These are phyloP conservation scores for Diphyllodes magnificus DNA, from an alignment of 2,113 vertebrate species.

Conservation along the genomic window DNA sequence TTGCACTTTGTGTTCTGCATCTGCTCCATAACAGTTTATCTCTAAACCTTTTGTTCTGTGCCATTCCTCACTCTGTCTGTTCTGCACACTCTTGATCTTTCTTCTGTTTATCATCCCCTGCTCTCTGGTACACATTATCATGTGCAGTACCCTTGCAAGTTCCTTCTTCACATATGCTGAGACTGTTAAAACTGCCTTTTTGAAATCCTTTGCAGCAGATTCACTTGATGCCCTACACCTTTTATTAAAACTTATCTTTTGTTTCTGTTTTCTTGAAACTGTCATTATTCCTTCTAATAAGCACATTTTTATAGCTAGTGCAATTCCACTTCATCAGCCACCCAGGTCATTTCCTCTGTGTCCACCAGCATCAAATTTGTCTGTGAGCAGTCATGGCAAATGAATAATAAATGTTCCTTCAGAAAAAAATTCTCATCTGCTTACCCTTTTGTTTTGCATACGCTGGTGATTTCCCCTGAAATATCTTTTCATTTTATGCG, in stretches of 20 bases:
- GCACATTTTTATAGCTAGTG: not conserved
- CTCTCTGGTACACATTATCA: not conserved
- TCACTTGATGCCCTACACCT: not conserved
- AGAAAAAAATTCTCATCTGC: not conserved
- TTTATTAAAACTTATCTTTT: conserved; percentile 7
- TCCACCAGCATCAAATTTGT: not conserved
- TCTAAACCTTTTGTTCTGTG: conserved; percentile 33
- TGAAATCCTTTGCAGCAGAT: not conserved
- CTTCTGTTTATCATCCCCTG: conserved; percentile 31
- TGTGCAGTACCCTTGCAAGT: not conserved
- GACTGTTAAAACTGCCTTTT: not conserved
- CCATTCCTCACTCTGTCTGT: conserved; percentile 38
- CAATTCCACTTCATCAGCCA: not conserved
- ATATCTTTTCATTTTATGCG: not conserved
- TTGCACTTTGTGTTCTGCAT: conserved; percentile 56
- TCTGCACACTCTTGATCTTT: conserved; percentile 43
- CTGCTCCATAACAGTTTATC: conserved; percentile 44
- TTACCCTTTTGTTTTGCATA: not conserved
- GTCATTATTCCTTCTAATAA: not conserved
- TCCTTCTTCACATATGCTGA: not conserved
- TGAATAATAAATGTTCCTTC: not conserved
- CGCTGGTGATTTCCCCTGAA: not conserved
- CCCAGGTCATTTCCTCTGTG: not conserved
- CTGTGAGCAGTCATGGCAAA: not conserved
- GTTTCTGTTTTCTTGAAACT: not conserved